Evolutionary conservation across 2,888 invertebrate species (phyloP), one percentile per base, ranked within the genome.

Genomic region (Epinotia brunnichana): DNA sequence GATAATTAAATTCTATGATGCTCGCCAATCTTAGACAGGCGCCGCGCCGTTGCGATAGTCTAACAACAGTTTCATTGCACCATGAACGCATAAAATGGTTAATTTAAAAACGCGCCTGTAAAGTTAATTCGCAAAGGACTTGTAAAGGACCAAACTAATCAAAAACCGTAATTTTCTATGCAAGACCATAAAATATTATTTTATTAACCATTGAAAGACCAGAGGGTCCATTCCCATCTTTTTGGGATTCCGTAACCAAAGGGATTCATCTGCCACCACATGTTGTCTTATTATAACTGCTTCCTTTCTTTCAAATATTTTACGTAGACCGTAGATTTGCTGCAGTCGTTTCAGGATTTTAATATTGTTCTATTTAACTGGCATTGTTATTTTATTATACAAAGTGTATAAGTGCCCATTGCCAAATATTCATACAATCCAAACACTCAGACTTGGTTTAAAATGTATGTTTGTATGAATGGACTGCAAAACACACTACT

Each of bases 1-100:
- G 81, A 87, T 89, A 91, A 92, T 92, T 91, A 92, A 92, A 92
- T 88, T 90, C 88, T 88, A 88, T 90, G 90, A 88, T 89, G 88
- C 88, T 88, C 90, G 81, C 90, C 89, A 88, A 89, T 90, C 88
- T 89, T 87, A 91, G 90, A 88, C 90, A 88, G 89, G 84, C 90
- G 82, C 83, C 89, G 83, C 90, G 82, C 83, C 89, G 83, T 90
- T 89, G 90, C 87, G 91, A 90, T 90, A 89, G 87, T 87, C 85
- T 85, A 88, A 90, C 90, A 87, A 88, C 87, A 78, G 84, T 88
- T 91, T 91, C 85, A 90, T 91, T 87, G 87, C 82, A 85, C 85
- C 85, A 89, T 87, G 90, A 90, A 82, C 88, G 82, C 87, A 44
- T 67, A 61, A 71, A 71, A 53, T 21, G 64, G 29, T 63, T 70